Evolutionary conservation across 2,113 vertebrate genomes (phyloP).

Genomic region (Ancistrus triradiatus): DNA sequence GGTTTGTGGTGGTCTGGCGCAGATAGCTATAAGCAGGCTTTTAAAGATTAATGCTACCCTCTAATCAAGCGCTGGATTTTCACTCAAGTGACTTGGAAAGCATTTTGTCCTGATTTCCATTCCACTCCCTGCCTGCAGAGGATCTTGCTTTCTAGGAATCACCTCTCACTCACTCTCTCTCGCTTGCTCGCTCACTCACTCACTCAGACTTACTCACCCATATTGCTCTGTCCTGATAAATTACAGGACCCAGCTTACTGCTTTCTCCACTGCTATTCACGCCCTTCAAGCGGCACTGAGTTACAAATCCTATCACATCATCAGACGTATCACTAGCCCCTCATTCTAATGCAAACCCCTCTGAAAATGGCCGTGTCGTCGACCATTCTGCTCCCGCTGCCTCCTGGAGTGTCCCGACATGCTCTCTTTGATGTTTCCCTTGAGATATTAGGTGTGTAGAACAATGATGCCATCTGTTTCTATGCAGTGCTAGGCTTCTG

Average conservation of each 20-base stretch:
- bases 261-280: slow-evolving; percentile 20
- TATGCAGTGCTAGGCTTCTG: not conserved
- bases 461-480: slow-evolving; percentile 18
- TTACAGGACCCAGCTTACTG: slow-evolving; percentile 21
- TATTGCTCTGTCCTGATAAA: not conserved
- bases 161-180: not conserved
- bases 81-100: slow-evolving; percentile 51
- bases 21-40: slow-evolving; percentile 21
- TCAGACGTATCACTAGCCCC: no score
- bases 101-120: slow-evolving; percentile 38
- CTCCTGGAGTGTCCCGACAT: not conserved
- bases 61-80: slow-evolving; percentile 64
- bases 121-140: slow-evolving; percentile 27
- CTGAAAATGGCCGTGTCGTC: no score
- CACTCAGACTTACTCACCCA: not conserved
- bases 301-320: no score
- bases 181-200: not conserved
- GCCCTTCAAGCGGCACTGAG: no score
- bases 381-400: no score
- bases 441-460: not conserved
- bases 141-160: slow-evolving; percentile 69
- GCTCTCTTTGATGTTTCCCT: slow-evolving; percentile 1
- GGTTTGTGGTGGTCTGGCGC: slow-evolving; percentile 13
- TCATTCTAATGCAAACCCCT: no score
- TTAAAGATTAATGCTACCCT: slow-evolving; percentile 41